Evolutionary conservation across 2,797 vertebrate species (phyloP).

Genomic region (Darevskia mixta): DNA sequence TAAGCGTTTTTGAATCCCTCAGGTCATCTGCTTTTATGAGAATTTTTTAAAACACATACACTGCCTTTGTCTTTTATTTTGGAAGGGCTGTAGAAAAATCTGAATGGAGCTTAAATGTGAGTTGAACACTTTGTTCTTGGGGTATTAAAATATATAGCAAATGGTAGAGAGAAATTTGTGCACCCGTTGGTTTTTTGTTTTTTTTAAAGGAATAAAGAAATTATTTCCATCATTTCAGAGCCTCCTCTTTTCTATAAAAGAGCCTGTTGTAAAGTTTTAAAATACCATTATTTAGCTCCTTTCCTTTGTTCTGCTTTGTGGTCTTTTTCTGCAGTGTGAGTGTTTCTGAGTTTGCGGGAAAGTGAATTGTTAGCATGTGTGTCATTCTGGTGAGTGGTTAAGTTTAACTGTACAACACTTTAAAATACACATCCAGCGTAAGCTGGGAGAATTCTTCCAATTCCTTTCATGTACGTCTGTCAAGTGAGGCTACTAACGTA

Average conservation of each 20-base stretch:
- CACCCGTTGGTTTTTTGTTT: not conserved
- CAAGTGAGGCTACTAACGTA: not conserved
- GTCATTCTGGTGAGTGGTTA: constrained; percentile 10
- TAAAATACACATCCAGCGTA: constrained; percentile 4
- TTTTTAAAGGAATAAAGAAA: constrained; percentile 2
- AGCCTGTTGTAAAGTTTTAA: constrained; percentile 38
- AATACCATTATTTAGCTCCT: constrained; percentile 20
- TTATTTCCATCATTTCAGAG: not conserved
- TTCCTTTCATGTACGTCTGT: constrained; percentile 42
- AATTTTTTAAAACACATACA: not conserved
- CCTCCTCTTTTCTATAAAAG: not conserved
- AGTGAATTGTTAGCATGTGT: constrained; percentile 37
- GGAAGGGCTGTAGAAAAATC: not conserved
- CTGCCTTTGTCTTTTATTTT: not conserved
- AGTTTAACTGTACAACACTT: constrained; percentile 14
- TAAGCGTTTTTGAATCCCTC: not conserved
- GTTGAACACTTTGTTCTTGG: not conserved
- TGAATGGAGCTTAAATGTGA: not conserved
- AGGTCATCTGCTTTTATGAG: not conserved
- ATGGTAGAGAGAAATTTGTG: not conserved
- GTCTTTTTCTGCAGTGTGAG: constrained; percentile 16
- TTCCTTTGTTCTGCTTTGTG: constrained; percentile 24
- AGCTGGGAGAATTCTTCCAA: constrained; percentile 29
- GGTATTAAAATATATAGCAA: not conserved
- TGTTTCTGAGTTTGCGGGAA: constrained; percentile 50